phyloP scores from a whole-genome alignment of 2,113 vertebrate genomes.

The sheep (Ovis aries) region ARS-UI_Ramb_v3.0 NC_056065.1:41060001-41060500 shows the following conservation, averaged over 20 bases:
- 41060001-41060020: background rate
- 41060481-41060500: background rate
- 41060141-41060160: background rate
- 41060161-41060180: background rate
- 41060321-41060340: background rate
- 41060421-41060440: background rate
- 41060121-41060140: background rate
- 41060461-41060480: background rate
- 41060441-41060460: background rate
- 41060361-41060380: background rate
- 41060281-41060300: background rate
- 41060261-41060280: background rate
- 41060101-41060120: background rate
- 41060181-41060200: background rate
- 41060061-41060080: background rate
- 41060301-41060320: background rate
- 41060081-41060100: background rate
- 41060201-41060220: background rate
- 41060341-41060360: background rate
- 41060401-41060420: background rate
- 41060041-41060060: background rate
- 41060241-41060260: background rate
- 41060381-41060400: background rate
- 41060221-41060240: background rate
- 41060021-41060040: background rate